Evolutionary conservation across 2,888 invertebrate species (phyloP), one percentile per base, ranked within the genome.

Genomic region (Autographa pulchrina): DNA sequence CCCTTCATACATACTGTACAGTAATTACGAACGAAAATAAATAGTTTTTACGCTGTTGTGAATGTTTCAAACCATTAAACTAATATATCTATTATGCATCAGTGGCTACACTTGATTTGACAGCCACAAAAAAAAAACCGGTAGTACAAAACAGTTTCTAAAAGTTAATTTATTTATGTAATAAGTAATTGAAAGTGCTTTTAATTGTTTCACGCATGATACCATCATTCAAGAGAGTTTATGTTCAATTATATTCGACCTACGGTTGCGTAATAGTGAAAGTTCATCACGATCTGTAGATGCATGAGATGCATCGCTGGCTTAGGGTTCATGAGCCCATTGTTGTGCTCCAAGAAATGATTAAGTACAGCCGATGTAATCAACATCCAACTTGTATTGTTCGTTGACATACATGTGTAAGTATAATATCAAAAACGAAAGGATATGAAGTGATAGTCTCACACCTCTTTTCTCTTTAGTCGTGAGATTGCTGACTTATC

Each of bases 121-220:
- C 54, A 56, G 20, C 62, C 41, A 43, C 54, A 16, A 54, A 61
- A 68, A 1, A 59, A 59, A 64, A 60, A 61, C 16, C 48, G 6
- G 25, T 65, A 59, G 20, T 48, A 61, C 43, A 60, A 62, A 43
- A 25, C 16, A 60, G 38, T 71, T 74, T 81, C 81, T 68, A 13
- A 58, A 59, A 31, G 66, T 67, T 59, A 63, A 65, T 71, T n/a
- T 63, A 65, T 68, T 54, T 68, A 74, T 68, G 59, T 76, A 75
- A 69, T 76, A 75, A 69, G 31, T 61, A 72, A 74, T 75, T 75
- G 81, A 81, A 81, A 82, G 78, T 81, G 69, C 68, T 77, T 71
- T 78, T 83, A 83, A 83, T 81, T 83, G 75, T 83, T 82, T 68
- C 18, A 79, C 74, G 79, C 75, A 78, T 77, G 62, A 72, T 68